Conservation (phyloP, 2,888 invertebrate species). For the Tethea ocularis region DNA sequence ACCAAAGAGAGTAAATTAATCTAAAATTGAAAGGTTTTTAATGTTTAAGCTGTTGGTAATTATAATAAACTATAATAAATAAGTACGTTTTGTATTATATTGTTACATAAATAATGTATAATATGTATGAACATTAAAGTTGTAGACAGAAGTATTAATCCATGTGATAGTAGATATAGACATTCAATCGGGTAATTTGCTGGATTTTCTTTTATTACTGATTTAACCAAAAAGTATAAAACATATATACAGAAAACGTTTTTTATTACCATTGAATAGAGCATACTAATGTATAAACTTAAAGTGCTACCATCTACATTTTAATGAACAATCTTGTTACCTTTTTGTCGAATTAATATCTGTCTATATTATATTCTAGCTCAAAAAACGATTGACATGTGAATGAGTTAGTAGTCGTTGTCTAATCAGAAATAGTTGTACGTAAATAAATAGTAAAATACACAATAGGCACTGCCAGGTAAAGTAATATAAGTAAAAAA, state of each 20-base stretch:
- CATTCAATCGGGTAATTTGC: conserved; percentile 27
- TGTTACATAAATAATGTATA: conserved; percentile 53
- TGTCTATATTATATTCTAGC: neutral
- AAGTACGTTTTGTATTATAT: conserved; percentile 53
- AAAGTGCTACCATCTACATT: neutral
- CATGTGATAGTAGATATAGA: conserved; percentile 79
- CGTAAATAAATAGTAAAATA: conserved; percentile 25
- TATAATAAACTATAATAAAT: conserved; percentile 55
- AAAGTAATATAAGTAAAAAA: conserved; percentile 31
- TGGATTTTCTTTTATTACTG: conserved; percentile 13
- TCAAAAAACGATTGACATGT: neutral
- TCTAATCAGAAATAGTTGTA: conserved; percentile 16
- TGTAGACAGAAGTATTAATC: conserved; percentile 75
- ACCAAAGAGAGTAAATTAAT: conserved; percentile 72
- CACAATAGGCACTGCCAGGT: conserved; percentile 59
- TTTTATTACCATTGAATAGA: neutral
- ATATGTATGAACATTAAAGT: conserved; percentile 50
- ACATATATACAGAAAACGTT: neutral
- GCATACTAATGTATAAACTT: neutral
- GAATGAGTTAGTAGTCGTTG: neutral
- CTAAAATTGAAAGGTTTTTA: conserved; percentile 43
- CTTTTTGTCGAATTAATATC: neutral
- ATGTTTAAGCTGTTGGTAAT: conserved; percentile 68
- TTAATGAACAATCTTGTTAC: neutral
- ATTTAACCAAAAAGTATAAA: conserved; percentile 12